Conservation (phyloP, 2,888 invertebrate genomes). For the Drosophila hamatofila region DNA sequence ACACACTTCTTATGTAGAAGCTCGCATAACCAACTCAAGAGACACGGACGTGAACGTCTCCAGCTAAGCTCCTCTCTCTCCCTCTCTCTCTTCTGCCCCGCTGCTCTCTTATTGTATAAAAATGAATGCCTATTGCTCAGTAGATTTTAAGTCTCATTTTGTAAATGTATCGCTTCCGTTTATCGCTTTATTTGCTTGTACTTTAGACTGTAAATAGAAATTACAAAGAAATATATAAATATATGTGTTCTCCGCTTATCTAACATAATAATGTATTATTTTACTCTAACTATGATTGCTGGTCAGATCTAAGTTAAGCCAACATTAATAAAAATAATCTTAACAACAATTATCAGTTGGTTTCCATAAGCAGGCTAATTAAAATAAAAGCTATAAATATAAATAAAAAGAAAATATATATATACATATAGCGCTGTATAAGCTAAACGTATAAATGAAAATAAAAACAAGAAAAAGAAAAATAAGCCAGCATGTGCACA, state of each 20-base stretch:
- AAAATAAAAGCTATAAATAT: constrained; percentile 16
- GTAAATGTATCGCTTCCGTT: constrained; percentile 20
- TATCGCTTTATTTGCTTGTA: constrained; percentile 23
- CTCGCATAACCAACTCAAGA: constrained; percentile 26
- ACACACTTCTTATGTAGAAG: constrained; percentile 51
- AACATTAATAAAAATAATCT: constrained; percentile 29
- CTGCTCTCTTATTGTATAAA: constrained; percentile 47
- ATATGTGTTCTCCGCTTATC: constrained; percentile 41
- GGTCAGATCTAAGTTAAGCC: constrained; percentile 66
- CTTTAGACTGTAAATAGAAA: constrained; percentile 37
- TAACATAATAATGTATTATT: constrained; percentile 32
- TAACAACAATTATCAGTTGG: constrained; percentile 49
- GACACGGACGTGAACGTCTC: constrained; percentile 5
- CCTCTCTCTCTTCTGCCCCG: not conserved
- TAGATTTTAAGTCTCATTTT: constrained; percentile 56
- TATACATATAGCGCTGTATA: constrained; percentile 26
- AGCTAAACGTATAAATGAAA: constrained; percentile 17
- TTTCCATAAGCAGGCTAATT: constrained; percentile 52
- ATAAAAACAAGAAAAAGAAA: not conserved
- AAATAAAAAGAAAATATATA: constrained; percentile 9
- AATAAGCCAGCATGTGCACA: constrained; percentile 17
- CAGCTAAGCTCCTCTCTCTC: constrained; percentile 20
- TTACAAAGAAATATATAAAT: constrained; percentile 22
- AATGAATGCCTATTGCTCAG: constrained; percentile 70
- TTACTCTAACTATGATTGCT: constrained; percentile 67